These are phyloP conservation scores for Portunus trituberculatus DNA, from an alignment of 1,140 invertebrate genomes.

Conservation along the genomic window DNA sequence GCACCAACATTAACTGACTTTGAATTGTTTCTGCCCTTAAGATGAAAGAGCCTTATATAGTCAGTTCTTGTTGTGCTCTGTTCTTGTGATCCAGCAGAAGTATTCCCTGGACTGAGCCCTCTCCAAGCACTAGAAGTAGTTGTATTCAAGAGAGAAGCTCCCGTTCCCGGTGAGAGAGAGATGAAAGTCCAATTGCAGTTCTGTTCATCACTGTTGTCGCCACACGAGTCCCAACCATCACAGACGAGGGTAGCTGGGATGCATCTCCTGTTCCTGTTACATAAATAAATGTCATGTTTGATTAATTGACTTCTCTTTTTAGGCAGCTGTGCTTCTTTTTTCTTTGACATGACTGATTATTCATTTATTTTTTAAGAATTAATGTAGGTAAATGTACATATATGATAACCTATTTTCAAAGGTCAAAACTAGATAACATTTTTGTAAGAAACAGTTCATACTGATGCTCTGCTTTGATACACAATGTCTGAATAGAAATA, in stretches of 20 bases:
- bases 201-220: slow-evolving; percentile 89
- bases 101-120: slow-evolving; percentile 33
- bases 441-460: slow-evolving; percentile 19
- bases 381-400: not conserved
- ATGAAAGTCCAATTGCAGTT: slow-evolving; percentile 81
- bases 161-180: slow-evolving; percentile 77
- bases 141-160: slow-evolving; percentile 76
- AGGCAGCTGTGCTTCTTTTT: too few relatives aligned
- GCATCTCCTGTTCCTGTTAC: slow-evolving; percentile 84
- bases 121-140: slow-evolving; percentile 40
- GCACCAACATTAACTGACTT: slow-evolving; percentile 2
- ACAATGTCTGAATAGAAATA: too few relatives aligned
- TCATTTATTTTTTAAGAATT: too few relatives aligned
- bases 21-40: slow-evolving; percentile 42
- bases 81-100: not conserved
- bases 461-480: slow-evolving; percentile 54
- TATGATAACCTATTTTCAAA: not conserved
- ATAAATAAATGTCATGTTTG: slow-evolving; percentile 64
- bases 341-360: too few relatives aligned
- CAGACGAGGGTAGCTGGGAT: slow-evolving; percentile 86
- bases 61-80: slow-evolving; percentile 51
- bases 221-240: slow-evolving; percentile 89
- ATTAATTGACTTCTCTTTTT: too few relatives aligned
- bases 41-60: slow-evolving; percentile 35
- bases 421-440: not conserved